Conservation (phyloP, 2,888 invertebrate species). For the Metacarcinus magister region DNA sequence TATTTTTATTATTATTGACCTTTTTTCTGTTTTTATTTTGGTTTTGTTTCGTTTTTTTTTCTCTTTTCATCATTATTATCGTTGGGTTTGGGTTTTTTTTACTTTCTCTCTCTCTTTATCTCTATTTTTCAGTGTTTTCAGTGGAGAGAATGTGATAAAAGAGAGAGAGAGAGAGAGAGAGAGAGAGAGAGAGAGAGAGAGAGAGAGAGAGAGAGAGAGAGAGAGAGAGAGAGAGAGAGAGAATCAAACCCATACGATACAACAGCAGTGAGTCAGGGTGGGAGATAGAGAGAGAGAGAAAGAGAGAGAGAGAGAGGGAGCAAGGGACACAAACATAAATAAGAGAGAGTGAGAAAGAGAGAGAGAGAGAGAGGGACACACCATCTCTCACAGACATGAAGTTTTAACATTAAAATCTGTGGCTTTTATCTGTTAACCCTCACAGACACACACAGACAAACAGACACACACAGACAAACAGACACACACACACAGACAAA, state of each 20-base stretch:
- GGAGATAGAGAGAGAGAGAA: conserved; percentile 12
- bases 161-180: conserved; percentile 48
- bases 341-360: background rate
- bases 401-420: background rate
- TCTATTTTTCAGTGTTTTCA: background rate
- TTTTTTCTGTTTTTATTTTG: background rate
- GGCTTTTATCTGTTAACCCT: background rate
- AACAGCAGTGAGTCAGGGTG: conserved; percentile 22
- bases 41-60: background rate
- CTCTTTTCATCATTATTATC: background rate
- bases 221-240: conserved; percentile 15
- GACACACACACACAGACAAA: too few relatives aligned
- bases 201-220: conserved; percentile 54
- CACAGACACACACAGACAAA: too few relatives aligned
- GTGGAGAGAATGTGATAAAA: too few relatives aligned
- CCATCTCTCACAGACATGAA: background rate
- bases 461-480: too few relatives aligned
- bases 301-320: background rate
- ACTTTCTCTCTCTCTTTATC: background rate
- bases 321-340: background rate
- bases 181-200: conserved; percentile 42
- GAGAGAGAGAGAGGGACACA: background rate
- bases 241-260: background rate
- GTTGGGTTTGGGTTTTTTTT: background rate
- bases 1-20: background rate